A percentile compares a stretch with the other conserved stretches of the same genome.
Conservation (phyloP, 2,888 invertebrate genomes). For the Ctena decussata region DNA sequence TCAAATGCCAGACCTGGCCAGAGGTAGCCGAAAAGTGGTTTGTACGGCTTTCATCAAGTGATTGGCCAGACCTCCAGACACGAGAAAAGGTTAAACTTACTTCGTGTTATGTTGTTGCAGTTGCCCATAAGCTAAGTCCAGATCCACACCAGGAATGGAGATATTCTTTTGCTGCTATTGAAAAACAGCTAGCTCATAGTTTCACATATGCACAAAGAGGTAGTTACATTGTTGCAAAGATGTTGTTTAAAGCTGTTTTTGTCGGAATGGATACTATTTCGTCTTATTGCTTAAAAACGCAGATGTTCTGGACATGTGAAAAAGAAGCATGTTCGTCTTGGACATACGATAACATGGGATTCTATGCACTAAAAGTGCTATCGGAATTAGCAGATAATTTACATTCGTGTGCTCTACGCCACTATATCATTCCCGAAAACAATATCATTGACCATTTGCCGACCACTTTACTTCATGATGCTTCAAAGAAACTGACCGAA, state of each 20-base stretch:
- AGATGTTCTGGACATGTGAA: no score
- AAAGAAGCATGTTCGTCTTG: no score
- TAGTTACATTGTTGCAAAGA: slow-evolving; percentile 14
- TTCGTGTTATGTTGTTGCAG: slow-evolving; percentile 11
- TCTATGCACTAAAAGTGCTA: no score
- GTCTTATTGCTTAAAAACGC: no score
- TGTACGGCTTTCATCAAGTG: background rate
- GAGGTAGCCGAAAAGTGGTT: background rate
- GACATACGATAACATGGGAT: no score
- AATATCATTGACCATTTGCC: no score
- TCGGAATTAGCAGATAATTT: no score
- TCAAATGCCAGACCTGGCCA: background rate
- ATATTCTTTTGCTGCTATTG: slow-evolving; percentile 5
- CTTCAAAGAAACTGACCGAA: no score
- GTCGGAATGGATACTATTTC: background rate
- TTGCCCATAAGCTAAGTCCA: background rate
- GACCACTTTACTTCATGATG: no score
- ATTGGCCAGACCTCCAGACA: no score
- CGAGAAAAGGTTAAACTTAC: background rate
- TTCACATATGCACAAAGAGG: slow-evolving; percentile 18
- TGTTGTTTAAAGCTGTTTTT: slow-evolving; percentile 18
- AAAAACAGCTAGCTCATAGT: background rate
- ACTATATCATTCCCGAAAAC: no score
- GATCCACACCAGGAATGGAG: background rate
- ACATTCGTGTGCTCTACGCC: no score